Base-by-base conservation (phyloP, 2,888 invertebrate genomes). In the Leucoma salicis region DNA sequence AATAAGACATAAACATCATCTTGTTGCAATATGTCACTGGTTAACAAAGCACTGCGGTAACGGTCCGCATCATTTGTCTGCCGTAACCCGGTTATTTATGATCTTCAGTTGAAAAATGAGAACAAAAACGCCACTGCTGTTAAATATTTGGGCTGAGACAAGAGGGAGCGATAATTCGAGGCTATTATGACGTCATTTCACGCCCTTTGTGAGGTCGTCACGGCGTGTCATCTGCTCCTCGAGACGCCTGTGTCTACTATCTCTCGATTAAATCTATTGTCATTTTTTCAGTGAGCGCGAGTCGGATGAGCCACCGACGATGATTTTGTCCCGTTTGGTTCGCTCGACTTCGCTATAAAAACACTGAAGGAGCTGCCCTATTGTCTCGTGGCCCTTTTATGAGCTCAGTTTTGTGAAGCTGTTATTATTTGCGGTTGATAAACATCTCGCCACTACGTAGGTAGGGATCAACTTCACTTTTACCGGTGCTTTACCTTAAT, bases 171-270 rank as follows among this genome's bases (percentile, higher is more conserved):
- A 89, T 89, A 89, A 89, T 89, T 87, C 88, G 88, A 85, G 74
- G 82, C 83, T 86, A 89, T 89, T 88, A 89, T 88, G 89, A 88
- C 88, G 88, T 89, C 87, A 88, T 79, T 88, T 88, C 84, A 84
- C 88, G 87, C 87, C 87, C 76, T 87, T 89, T 89, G 88, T 89
- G 78, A 74, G 82, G 75, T 79, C 87, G 85, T 89, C 87, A 87
- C 82, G 74, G 70, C 85, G 81, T 88, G 89, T 89, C 89, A 89
- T 88, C 88, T 88, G 89, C 87, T 86, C 70, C 81, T 85, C 77
- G 82, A 88, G 89, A 87, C 88, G 89, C 87, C 83, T 86, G 83
- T 81, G 79, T 72, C 74, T 46, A 75, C 88, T 87, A 87, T 88
- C 86, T 84, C 80, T 77, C 87, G 87, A 86, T 88, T 86, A 83